Conservation (phyloP, 1,140 invertebrate species). For the Penaeus japonicus region DNA sequence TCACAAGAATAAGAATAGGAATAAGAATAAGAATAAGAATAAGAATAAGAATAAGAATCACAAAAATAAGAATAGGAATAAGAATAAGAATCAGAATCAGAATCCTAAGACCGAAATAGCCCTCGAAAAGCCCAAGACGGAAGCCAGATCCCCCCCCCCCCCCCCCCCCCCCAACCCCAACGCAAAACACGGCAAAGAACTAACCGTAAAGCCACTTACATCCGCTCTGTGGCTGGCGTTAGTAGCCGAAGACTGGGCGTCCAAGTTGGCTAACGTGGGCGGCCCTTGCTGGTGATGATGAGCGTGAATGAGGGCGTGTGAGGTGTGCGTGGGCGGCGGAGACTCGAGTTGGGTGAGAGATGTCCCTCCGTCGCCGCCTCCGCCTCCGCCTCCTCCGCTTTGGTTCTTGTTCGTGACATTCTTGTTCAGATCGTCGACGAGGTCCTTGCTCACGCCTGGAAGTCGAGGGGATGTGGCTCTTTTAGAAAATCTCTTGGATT, state of each 20-base stretch:
- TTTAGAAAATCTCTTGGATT: too few species aligned
- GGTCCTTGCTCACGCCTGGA: slow-evolving; percentile 37
- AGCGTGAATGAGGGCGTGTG: slow-evolving; percentile 15
- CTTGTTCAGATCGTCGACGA: slow-evolving; percentile 42
- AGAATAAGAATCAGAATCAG: too few species aligned
- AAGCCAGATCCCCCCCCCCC: neutral
- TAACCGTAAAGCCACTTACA: neutral
- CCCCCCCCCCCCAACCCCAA: neutral
- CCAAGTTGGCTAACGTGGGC: slow-evolving; percentile 21
- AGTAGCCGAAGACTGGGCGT: slow-evolving; percentile 15
- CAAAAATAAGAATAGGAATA: too few species aligned
- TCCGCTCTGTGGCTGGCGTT: neutral
- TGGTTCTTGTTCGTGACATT: slow-evolving; percentile 23
- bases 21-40: too few species aligned
- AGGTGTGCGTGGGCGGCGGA: slow-evolving; percentile 24
- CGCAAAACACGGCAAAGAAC: neutral
- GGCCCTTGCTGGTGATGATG: neutral
- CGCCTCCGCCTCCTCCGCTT: neutral
- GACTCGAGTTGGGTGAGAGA: slow-evolving; percentile 43
- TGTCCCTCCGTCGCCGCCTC: slow-evolving; percentile 11
- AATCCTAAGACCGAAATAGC: too few species aligned
- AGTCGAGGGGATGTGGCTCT: neutral
- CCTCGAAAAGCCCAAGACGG: too few species aligned
- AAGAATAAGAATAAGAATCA: too few species aligned
- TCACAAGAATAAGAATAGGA: too few species aligned